Evolutionary conservation across 2,113 vertebrate species (phyloP).

Genomic region (Scortum barcoo): DNA sequence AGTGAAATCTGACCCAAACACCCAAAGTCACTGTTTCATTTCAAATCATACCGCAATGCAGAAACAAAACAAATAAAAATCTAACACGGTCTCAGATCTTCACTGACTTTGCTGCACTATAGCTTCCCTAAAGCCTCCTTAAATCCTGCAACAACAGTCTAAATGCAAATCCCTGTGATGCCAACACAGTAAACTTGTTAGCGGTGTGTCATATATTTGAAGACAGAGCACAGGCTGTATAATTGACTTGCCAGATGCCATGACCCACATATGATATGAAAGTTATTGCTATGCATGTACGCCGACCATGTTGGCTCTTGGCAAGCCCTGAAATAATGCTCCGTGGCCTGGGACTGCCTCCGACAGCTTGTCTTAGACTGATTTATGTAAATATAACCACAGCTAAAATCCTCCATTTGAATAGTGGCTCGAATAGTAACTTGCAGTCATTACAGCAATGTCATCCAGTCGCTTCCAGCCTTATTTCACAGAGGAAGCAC

Average conservation of each 20-base stretch:
- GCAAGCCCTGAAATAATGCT: slow-evolving; percentile 43
- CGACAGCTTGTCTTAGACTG: slow-evolving; percentile 47
- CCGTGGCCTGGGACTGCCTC: slow-evolving; percentile 6
- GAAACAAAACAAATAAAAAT: background rate
- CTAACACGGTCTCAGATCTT: background rate
- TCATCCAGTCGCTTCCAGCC: slow-evolving; percentile 30
- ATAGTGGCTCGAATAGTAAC: slow-evolving; percentile 51
- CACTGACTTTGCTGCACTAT: background rate
- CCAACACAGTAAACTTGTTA: slow-evolving; percentile 16
- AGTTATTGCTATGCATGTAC: slow-evolving; percentile 30
- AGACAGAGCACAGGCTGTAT: slow-evolving; percentile 14
- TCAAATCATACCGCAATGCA: background rate
- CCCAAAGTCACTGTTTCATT: background rate
- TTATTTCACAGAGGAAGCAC: slow-evolving; percentile 52
- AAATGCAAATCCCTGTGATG: background rate
- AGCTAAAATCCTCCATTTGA: slow-evolving; percentile 47
- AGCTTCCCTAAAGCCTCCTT: background rate
- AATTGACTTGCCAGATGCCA: slow-evolving; percentile 35
- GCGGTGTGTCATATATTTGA: slow-evolving; percentile 14
- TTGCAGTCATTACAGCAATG: slow-evolving; percentile 50
- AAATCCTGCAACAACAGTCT: background rate
- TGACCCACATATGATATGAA: slow-evolving; percentile 65
- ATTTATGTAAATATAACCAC: slow-evolving; percentile 64
- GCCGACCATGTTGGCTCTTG: slow-evolving; percentile 34
- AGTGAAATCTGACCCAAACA: background rate